Evolutionary conservation across 1,140 invertebrate genomes (phyloP), one percentile per base, ranked within the genome.

Genomic region (Halictus rubicundus): DNA sequence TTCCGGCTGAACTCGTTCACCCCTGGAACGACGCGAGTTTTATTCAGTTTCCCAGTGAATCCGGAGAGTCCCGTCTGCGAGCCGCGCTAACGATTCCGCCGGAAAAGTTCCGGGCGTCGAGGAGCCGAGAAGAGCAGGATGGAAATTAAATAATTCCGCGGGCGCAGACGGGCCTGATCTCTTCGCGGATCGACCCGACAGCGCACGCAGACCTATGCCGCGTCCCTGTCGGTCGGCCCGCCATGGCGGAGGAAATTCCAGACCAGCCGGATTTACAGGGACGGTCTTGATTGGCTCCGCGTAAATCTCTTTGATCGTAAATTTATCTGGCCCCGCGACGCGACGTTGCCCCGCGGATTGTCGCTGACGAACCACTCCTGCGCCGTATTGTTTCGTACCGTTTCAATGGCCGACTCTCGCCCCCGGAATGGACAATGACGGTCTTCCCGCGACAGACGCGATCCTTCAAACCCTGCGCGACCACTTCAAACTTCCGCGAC

Each of bases 101-200:
- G 71, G 80, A 86, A 83, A 46, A 87, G 84, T 87, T 86, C 46
- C 64, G 61, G 32, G 32, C 80, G 63, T 61, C 57, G 76, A 72
- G 64, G 61, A 68, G 75, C 25, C 39, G 49, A 42, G 68, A 64
- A 23, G 68, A 52, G 74, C 68, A 37, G 59, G 42, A 60, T 86
- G 76, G 64, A 87, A 88, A 88, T 88, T 85, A 88, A 88, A 88
- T 83, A 87, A 85, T 87, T 86, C 75, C 78, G 59, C 19, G 65
- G 42, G 61, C 46, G 61, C 66, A 79, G 78, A 81, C 69, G 73
- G 59, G 52, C 69, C 78, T 39, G 78, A 78, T 72, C 42, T 64
- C 52, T 64, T 73, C 77, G 66, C 83, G 68, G 23, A 81, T 49
- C 82, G 65, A 75, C 69, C 54, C 16, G 32, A 32, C 32, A 32